Evolutionary conservation across 2,797 vertebrate genomes (phyloP).

Genomic region (Galagoides demidoff): DNA sequence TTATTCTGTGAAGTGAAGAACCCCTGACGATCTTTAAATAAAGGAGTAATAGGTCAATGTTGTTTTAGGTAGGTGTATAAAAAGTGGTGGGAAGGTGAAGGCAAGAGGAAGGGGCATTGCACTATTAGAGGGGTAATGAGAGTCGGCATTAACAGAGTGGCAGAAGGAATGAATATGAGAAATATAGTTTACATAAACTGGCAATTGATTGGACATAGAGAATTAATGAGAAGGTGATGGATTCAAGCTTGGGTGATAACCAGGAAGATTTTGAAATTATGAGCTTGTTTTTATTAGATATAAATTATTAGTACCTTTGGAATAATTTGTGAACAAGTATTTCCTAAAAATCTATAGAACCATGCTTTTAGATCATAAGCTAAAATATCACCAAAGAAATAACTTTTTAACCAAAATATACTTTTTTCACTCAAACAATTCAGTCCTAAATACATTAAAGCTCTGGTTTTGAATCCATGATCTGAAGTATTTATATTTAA

Average conservation of each 20-base stretch:
- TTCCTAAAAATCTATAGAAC: conserved; percentile 6
- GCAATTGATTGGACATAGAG: neutral
- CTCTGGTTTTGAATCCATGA: conserved; percentile 13
- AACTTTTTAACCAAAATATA: conserved; percentile 42
- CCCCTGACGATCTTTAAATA: neutral
- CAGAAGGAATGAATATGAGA: conserved; percentile 19
- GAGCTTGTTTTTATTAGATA: conserved; percentile 50
- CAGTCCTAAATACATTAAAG: conserved; percentile 50
- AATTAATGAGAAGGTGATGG: neutral
- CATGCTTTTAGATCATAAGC: neutral
- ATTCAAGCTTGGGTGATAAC: neutral
- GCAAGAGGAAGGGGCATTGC: neutral
- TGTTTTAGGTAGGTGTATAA: neutral
- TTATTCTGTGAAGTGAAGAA: neutral
- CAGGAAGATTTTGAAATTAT: conserved; percentile 17
- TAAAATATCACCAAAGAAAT: conserved; percentile 28
- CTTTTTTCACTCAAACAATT: neutral
- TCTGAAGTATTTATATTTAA: conserved; percentile 38
- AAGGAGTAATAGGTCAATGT: neutral
- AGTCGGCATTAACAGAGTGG: neutral
- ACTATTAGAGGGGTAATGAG: neutral
- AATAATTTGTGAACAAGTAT: neutral
- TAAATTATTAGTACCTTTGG: neutral
- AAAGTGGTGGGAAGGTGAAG: neutral
- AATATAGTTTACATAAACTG: conserved; percentile 26